phyloP scores from a whole-genome alignment of 2,888 invertebrate species.

The Eupithecia exiguata region DNA sequence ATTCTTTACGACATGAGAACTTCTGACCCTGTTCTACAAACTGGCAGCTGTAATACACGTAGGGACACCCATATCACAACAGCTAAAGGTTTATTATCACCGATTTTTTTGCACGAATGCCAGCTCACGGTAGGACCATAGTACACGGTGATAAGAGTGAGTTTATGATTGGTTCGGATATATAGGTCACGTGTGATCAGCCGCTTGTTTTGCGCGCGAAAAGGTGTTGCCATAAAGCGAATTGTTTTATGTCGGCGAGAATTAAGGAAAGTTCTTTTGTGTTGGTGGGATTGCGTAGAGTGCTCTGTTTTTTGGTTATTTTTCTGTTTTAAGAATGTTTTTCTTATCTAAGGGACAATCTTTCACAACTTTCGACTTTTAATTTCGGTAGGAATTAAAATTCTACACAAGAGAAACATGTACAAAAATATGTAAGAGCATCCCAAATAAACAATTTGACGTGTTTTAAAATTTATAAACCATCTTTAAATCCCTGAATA shows the following conservation, averaged over 20 bases:
- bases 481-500: too few relatives aligned
- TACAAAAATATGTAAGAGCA: too few relatives aligned
- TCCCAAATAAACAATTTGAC: too few relatives aligned
- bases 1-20: constrained; percentile 55
- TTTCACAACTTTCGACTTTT: too few relatives aligned
- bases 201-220: constrained; percentile 40
- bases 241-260: constrained; percentile 24
- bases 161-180: constrained; percentile 36
- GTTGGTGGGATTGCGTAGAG: constrained; percentile 3
- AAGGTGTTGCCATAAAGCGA: constrained; percentile 32
- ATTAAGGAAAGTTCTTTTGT: constrained; percentile 20
- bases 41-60: not conserved
- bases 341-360: too few relatives aligned
- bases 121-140: constrained; percentile 15
- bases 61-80: constrained; percentile 7
- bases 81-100: constrained; percentile 9
- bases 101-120: not conserved
- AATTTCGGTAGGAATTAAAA: too few relatives aligned
- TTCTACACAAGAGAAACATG: too few relatives aligned
- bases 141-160: constrained; percentile 3
- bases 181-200: constrained; percentile 47
- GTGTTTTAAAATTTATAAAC: too few relatives aligned
- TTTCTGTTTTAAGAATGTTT: not conserved
- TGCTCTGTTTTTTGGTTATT: not conserved
- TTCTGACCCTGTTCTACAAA: constrained; percentile 44